A percentile compares a stretch with the other conserved stretches of the same genome.
Conservation (phyloP, 2,113 vertebrate species). For the Electrona antarctica region DNA sequence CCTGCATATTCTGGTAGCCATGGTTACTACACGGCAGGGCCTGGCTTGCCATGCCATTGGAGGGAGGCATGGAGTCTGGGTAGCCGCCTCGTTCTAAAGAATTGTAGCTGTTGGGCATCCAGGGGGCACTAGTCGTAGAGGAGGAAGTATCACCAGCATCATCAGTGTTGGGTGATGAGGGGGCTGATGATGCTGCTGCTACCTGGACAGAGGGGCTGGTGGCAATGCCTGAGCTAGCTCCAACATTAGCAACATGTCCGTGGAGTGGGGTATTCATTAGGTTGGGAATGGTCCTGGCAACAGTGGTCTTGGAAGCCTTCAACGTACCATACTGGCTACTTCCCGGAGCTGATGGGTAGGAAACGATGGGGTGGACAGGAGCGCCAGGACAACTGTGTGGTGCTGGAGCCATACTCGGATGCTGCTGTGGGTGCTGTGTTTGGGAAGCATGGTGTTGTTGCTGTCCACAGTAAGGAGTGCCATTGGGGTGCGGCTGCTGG, state of each 20-base stretch:
- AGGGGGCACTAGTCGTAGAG: slow-evolving; percentile 91
- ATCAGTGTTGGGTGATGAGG: slow-evolving; percentile 93
- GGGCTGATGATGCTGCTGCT: slow-evolving; percentile 78
- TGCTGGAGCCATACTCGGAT: too few species aligned
- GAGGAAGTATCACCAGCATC: slow-evolving; percentile 93
- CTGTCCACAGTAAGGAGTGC: too few species aligned
- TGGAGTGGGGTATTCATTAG: slow-evolving; percentile 22
- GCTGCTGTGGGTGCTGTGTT: too few species aligned
- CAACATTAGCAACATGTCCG: slow-evolving; percentile 95
- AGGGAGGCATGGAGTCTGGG: slow-evolving; percentile 73
- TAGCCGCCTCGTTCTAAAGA: slow-evolving; percentile 91
- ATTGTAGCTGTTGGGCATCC: slow-evolving; percentile 90
- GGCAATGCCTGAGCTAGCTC: slow-evolving; percentile 84
- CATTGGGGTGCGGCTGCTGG: too few species aligned
- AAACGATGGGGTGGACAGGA: too few species aligned
- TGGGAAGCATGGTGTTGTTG: too few species aligned
- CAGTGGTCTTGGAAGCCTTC: too few species aligned
- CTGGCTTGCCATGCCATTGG: slow-evolving; percentile 75
- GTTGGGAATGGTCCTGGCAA: too few species aligned
- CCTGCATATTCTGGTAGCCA: slow-evolving; percentile 86
- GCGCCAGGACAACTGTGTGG: too few species aligned
- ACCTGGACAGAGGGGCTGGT: slow-evolving; percentile 81
- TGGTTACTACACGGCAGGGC: slow-evolving; percentile 84
- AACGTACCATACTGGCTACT: too few species aligned
- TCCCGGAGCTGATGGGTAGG: too few species aligned